phyloP scores from a whole-genome alignment of 1,140 invertebrate genomes.

The Eriosoma lanigerum region DNA sequence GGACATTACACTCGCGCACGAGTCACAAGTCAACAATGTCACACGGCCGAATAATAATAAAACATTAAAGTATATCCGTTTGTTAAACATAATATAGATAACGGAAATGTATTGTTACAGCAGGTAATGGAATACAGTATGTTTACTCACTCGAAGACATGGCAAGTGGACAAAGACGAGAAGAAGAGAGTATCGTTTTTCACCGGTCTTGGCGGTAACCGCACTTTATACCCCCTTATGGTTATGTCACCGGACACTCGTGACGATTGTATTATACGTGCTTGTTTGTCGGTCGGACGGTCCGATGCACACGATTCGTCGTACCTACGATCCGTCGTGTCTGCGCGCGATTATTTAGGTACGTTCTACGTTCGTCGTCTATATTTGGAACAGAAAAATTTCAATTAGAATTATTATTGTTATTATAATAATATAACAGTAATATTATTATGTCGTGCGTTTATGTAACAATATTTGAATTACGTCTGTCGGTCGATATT shows the following conservation, averaged over 20 bases:
- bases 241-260: neutral
- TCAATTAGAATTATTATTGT: too few relatives aligned
- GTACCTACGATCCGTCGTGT: neutral
- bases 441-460: neutral
- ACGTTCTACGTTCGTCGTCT: too few relatives aligned
- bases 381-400: too few relatives aligned
- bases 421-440: too few relatives aligned
- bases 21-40: neutral
- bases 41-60: neutral
- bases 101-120: neutral
- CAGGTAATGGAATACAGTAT: neutral
- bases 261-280: neutral
- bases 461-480: neutral
- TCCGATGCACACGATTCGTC: neutral
- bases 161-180: too few relatives aligned
- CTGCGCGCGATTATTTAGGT: neutral
- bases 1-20: too few relatives aligned
- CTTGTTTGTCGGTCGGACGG: neutral
- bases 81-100: neutral
- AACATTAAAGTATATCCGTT: neutral
- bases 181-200: constrained; percentile 9
- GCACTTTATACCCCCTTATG: neutral
- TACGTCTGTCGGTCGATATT: neutral
- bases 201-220: neutral
- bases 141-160: constrained; percentile 12